These are phyloP conservation scores for Mythimna ferrago DNA, from an alignment of 2,888 invertebrate species.

Conservation along the genomic window DNA sequence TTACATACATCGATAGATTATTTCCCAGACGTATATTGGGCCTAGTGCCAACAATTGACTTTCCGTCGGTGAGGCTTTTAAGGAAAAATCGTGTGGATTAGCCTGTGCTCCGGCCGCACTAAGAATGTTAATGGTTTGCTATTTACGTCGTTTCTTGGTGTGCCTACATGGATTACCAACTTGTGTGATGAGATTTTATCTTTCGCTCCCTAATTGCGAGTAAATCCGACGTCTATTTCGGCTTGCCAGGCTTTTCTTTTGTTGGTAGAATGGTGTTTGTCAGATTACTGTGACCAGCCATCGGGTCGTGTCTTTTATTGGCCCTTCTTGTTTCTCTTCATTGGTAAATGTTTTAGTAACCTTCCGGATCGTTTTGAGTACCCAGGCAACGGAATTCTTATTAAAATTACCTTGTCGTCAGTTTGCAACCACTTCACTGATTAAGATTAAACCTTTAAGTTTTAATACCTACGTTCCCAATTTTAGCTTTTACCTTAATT, in stretches of 20 bases:
- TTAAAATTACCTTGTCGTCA: background rate
- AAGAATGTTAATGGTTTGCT: constrained; percentile 74
- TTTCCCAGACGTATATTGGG: constrained; percentile 55
- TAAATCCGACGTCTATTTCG: constrained; percentile 33
- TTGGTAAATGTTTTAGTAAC: background rate
- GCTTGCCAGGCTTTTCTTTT: constrained; percentile 31
- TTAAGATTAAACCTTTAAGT: constrained; percentile 15
- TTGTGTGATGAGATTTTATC: constrained; percentile 57
- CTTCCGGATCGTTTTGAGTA: background rate
- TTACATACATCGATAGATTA: constrained; percentile 45
- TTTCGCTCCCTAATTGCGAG: constrained; percentile 48
- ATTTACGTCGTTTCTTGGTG: constrained; percentile 63
- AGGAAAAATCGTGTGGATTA: constrained; percentile 77
- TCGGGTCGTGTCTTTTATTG: background rate
- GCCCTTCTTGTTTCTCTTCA: background rate
- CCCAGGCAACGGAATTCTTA: background rate
- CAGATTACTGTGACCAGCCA: constrained; percentile 3
- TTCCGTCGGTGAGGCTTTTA: constrained; percentile 73
- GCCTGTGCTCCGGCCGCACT: constrained; percentile 65
- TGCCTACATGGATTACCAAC: constrained; percentile 59
- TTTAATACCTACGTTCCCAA: constrained; percentile 13
- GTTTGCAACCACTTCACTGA: constrained; percentile 12
- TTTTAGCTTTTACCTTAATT: constrained; percentile 28
- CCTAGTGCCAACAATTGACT: constrained; percentile 72
- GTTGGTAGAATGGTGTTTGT: constrained; percentile 13